These are phyloP conservation scores for Babyrousa celebensis DNA, from an alignment of 2,797 vertebrate genomes.

Conservation along the genomic window DNA sequence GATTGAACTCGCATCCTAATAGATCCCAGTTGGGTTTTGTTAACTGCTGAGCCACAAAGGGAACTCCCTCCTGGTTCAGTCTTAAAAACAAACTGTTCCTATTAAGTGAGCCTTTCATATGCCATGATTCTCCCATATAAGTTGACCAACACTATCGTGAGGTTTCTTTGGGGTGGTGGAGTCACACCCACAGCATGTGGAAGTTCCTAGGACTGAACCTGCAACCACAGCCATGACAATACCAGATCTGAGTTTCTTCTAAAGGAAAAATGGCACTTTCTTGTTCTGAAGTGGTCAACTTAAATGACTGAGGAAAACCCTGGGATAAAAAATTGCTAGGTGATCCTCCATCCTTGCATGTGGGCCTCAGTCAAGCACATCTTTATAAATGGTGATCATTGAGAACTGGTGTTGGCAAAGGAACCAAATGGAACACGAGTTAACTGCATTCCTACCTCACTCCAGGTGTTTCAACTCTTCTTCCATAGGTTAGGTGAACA, in stretches of 20 bases:
- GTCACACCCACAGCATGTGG: too few species aligned
- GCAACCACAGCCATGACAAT: too few species aligned
- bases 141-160: conserved; percentile 83
- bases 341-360: too few species aligned
- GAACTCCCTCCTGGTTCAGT: conserved; percentile 53
- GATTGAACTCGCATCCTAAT: too few species aligned
- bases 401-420: background rate
- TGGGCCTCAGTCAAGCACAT: background rate
- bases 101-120: conserved; percentile 86
- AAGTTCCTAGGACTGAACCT: too few species aligned
- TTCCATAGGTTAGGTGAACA: background rate
- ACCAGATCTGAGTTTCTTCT: conserved; percentile 37
- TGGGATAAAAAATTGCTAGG: background rate
- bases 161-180: too few species aligned
- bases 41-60: too few species aligned
- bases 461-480: background rate
- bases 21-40: too few species aligned
- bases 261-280: background rate
- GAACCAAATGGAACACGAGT: background rate
- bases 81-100: conserved; percentile 85
- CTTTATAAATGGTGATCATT: background rate
- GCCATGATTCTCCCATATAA: conserved; percentile 81
- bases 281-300: background rate
- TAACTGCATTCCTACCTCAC: background rate
- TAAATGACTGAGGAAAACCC: background rate